Evolutionary conservation across 2,113 vertebrate species (phyloP), one percentile per base, ranked within the genome.

Genomic region (Atherinomorus stipes): DNA sequence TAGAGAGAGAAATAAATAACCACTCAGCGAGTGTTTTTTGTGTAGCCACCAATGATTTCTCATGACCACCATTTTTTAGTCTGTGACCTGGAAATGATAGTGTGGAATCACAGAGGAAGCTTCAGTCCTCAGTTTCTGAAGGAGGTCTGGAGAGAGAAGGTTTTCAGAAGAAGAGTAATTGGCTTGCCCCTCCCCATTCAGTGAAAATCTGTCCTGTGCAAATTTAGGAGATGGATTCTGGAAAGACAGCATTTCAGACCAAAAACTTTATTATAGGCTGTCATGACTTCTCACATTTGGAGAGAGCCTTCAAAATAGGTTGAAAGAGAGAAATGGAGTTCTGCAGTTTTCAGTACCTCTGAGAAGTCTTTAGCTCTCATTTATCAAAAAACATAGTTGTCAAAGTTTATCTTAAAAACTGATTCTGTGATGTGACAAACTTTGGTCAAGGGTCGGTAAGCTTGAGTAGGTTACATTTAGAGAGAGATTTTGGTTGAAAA

Each of bases 81-180:
- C 61, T 63, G 56, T 74, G 64, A 74, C 68, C 51, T 66, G 66
- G 58, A 78, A 78, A 81, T 70, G 18, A 62, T 42, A 45, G 54
- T 63, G 56, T 59, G 56, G 7, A 54, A 71, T 51, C 21, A 64
- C 42, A 22, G 61, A 58, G 31, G 64, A 62, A 21, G 38, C 23
- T 61, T 45, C 64, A 49, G 26, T 47, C 38, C 9, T 28, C 16
- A 42, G 15, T 1, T 62, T 40, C 44, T 45, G 21, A 52, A 59
- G 18, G 64, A 47, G 21, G 40, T 13, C 53, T 51, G 19, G 12
- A n/a, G 12, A 47, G 54, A 50, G 15, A 44, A 44, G 4, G 53
- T 50, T 23, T 49, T 19, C 42, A 60, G 49, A 49, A 22, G 16
- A 11, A 68, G 49, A n/a, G 16, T 61, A 51, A 65, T 37, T 37